Evolutionary conservation across 1,140 invertebrate species (phyloP).

Genomic region (Drosophila sproati): DNA sequence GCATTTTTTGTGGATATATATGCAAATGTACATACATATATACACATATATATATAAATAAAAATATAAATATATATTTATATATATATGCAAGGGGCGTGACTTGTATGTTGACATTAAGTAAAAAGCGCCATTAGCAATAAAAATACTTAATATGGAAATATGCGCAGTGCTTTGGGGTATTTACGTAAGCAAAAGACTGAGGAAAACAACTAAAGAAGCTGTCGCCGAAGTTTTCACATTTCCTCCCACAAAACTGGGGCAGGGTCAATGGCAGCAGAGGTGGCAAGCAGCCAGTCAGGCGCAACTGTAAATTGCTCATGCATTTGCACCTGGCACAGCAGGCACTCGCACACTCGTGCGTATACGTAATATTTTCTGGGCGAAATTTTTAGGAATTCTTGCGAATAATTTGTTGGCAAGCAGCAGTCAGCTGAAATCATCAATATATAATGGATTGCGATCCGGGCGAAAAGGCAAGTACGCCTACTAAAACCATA

Average conservation of each 20-base stretch:
- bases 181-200: conserved; percentile 59
- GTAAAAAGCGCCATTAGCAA: conserved; percentile 81
- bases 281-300: conserved; percentile 10
- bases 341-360: conserved; percentile 13
- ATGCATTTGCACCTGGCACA: conserved; percentile 42
- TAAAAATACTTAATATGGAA: conserved; percentile 81
- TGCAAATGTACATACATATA: not conserved
- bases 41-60: not conserved
- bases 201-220: conserved; percentile 47
- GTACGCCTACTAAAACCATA: not conserved
- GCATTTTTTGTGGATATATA: conserved; percentile 24
- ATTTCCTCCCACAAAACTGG: conserved; percentile 16
- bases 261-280: conserved; percentile 31
- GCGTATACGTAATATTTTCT: conserved; percentile 43
- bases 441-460: conserved; percentile 1
- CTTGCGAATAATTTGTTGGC: not conserved
- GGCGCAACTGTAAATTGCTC: conserved; percentile 28
- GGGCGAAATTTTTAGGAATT: conserved; percentile 14
- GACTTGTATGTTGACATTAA: conserved; percentile 71
- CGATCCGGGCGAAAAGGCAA: not conserved
- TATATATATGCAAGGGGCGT: conserved; percentile 11
- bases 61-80: not conserved
- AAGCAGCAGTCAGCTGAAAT: conserved; percentile 17
- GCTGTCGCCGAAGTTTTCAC: conserved; percentile 73
- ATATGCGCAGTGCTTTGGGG: conserved; percentile 68